These are phyloP conservation scores for Heteromyza rotundicornis DNA, from an alignment of 2,888 invertebrate species.

Conservation along the genomic window DNA sequence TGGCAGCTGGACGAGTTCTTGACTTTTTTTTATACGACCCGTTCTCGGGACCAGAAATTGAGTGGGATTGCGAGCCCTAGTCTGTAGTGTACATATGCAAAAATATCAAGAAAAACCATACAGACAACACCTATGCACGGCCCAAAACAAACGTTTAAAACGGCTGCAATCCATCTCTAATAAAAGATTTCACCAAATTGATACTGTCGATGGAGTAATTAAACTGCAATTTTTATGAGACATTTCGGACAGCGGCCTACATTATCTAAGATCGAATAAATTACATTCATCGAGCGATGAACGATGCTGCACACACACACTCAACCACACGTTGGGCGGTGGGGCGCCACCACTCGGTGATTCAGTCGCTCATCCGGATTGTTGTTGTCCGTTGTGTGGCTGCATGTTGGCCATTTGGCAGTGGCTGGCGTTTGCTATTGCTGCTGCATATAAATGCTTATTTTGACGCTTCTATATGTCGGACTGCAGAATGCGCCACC, in stretches of 20 bases:
- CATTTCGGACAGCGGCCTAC: constrained; percentile 57
- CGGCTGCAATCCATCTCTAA: constrained; percentile 60
- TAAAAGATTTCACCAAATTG: constrained; percentile 57
- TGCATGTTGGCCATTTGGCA: background rate
- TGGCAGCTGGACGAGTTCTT: too few species aligned
- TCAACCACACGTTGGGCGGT: constrained; percentile 15
- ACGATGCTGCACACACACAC: constrained; percentile 5
- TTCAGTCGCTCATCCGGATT: constrained; percentile 14
- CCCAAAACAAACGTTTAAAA: background rate
- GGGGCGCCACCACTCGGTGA: background rate
- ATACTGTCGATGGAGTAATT: constrained; percentile 63
- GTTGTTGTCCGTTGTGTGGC: constrained; percentile 3
- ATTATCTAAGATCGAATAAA: constrained; percentile 61
- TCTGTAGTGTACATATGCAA: too few species aligned
- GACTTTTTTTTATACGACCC: too few species aligned
- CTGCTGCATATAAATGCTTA: constrained; percentile 3
- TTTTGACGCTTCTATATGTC: background rate
- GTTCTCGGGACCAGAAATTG: too few species aligned
- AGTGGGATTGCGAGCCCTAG: too few species aligned
- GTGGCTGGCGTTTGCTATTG: background rate
- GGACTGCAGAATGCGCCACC: background rate
- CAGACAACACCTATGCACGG: background rate
- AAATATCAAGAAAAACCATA: background rate
- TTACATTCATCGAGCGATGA: constrained; percentile 47
- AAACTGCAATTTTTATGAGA: constrained; percentile 63